phyloP scores from a whole-genome alignment of 2,797 vertebrate species.

The Hyperoplus lanceolatus region DNA sequence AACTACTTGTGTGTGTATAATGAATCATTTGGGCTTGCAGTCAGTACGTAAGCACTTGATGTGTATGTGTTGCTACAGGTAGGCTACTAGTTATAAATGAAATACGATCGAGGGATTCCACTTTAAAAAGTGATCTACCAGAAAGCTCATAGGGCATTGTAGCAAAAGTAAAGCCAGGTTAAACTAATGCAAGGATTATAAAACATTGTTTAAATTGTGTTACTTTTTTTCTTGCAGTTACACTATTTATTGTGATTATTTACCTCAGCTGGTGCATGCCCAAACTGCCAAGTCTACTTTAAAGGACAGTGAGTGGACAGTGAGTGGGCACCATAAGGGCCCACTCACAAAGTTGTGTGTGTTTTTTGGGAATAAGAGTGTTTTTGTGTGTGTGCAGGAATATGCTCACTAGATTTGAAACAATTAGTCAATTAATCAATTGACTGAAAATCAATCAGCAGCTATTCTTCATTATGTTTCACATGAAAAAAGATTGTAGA shows the following conservation, averaged over 20 bases:
- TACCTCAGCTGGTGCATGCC: constrained; percentile 54
- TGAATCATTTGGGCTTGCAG: background rate
- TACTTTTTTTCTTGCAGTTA: background rate
- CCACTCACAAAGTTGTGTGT: constrained; percentile 26
- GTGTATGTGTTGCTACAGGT: background rate
- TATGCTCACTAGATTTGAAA: background rate
- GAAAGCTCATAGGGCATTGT: background rate
- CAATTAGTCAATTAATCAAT: background rate
- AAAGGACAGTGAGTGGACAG: constrained; percentile 55
- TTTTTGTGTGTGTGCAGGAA: constrained; percentile 20
- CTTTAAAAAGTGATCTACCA: background rate
- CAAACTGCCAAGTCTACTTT: constrained; percentile 64
- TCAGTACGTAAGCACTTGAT: background rate
- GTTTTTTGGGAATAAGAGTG: constrained; percentile 3
- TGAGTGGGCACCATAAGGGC: constrained; percentile 24
- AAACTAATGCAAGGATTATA: background rate
- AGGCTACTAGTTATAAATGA: background rate
- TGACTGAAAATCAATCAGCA: background rate
- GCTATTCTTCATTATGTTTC: constrained; percentile 5
- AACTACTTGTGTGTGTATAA: background rate
- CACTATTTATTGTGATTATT: background rate
- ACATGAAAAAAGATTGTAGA: background rate
- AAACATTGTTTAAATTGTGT: background rate
- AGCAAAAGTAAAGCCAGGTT: background rate
- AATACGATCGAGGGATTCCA: background rate